Evolutionary conservation across 2,888 invertebrate genomes (phyloP), one percentile per base, ranked within the genome.

Genomic region (Erebia epiphron): DNA sequence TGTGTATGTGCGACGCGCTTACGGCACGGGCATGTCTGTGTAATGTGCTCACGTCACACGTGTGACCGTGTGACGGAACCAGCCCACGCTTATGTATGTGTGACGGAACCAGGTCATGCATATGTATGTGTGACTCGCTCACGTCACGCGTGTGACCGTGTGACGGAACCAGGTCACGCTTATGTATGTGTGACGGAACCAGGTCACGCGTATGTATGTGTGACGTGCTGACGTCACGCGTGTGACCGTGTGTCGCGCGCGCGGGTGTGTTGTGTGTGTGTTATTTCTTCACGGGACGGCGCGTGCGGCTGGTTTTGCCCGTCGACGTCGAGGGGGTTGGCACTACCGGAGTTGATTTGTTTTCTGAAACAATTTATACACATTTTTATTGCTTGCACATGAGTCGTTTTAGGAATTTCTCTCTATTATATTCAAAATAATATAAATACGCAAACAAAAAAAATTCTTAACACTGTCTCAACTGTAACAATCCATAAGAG

Each of bases 271-370:
- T 26, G 26, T 65, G 66, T 43, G 66, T 54, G 50, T 70, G 73
- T 73, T 73, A 73, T 73, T 73, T 73, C 70, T 68, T 68, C 26
- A 68, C 18, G 14, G 62, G 92, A 90, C 76, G 92, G 88, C 93
- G 91, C 77, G 93, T 88, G 80, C 93, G 91, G 2, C 90, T 89
- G 46, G 89, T 83, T 76, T 92, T 92, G 72, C 92, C 93, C 67
- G 92, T 91, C 46, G 94, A 92, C 35, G 93, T 91, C 14, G 93
- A 92, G 0, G 94, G 92, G 9, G 88, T 89, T 66, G 93, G 87
- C 72, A 86, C 87, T 67, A 88, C 80, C 2, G 90, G 89, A 0
- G 91, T 82, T 14, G 87, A 80, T 79, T 91, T 92, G 66, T 80
- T 81, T 69, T 90, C 91, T 90, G 87, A 4, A 75, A 79, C 52